A percentile compares a stretch with the other conserved stretches of the same genome.
Evolutionary conservation across 2,888 invertebrate genomes (phyloP).

Genomic region (Timandra comae): DNA sequence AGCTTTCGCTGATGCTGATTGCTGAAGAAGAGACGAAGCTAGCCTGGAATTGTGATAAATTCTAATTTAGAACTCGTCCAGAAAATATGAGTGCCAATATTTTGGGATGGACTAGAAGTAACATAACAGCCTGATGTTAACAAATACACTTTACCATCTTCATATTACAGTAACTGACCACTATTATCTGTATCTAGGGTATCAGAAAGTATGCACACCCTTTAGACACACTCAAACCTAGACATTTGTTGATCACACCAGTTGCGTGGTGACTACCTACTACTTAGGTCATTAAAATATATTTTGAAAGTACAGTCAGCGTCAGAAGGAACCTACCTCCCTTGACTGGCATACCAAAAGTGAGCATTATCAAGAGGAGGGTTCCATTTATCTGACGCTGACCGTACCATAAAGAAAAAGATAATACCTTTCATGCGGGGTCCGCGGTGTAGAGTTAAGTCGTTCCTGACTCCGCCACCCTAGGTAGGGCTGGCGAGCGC

Average conservation of each 20-base stretch:
- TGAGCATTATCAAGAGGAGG: too few relatives aligned
- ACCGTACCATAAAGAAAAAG: background rate
- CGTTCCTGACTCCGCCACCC: conserved; percentile 94
- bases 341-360: too few relatives aligned
- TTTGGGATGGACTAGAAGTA: background rate
- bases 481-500: conserved; percentile 91
- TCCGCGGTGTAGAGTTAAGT: conserved; percentile 85
- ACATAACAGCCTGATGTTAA: too few relatives aligned
- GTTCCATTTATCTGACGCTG: too few relatives aligned
- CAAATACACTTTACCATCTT: too few relatives aligned
- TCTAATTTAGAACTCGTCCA: background rate
- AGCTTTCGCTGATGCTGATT: conserved; percentile 65
- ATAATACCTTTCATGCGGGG: conserved; percentile 86
- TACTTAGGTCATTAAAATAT: background rate
- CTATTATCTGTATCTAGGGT: too few relatives aligned
- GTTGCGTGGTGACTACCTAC: too few relatives aligned
- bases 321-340: too few relatives aligned
- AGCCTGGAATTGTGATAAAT: conserved; percentile 73
- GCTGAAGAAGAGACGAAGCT: conserved; percentile 80
- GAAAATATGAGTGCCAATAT: background rate
- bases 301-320: background rate
- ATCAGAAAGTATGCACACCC: too few relatives aligned
- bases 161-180: too few relatives aligned
- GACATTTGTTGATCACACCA: too few relatives aligned
- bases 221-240: too few relatives aligned